Evolutionary conservation across 2,113 vertebrate species (phyloP), one percentile per base, ranked within the genome.

Genomic region (Lophotis ruficrista): DNA sequence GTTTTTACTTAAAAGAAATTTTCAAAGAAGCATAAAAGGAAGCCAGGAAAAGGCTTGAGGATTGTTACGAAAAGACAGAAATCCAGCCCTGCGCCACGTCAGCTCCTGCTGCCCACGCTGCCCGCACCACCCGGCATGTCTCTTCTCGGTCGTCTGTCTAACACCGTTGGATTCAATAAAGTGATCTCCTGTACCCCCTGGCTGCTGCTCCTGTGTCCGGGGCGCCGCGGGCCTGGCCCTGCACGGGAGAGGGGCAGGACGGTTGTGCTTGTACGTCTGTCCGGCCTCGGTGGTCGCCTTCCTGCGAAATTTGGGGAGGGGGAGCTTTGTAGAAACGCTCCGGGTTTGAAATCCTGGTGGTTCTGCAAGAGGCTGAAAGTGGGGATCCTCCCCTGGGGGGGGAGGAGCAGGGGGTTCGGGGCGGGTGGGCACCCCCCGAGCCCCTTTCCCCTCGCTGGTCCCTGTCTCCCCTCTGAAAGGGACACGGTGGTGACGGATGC

Each of bases 131-230:
- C 94, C 51, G 98, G 98, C 98, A 97, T 97, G 98, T 98, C 95
- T 97, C 92, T 95, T 97, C 97, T 97, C 91, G 87, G 93, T 97
- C 97, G 89, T 97, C 97, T 97, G 97, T 98, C 97, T 87, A 75
- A 96, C 97, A 95, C 97, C 96, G 89, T 98, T 97, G 97, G 94
- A 87, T 98, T 98, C 95, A 98, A 98, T 98, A 98, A 98, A 98
- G 97, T 97, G 97, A 97, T 97, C 96, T 98, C 97, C 98, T 98
- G 97, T 97, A 95, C 83, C 30, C 17, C 89, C 93, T 3, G 96
- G 66, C 94, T 96, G 45, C 87, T 93, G 15, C 47, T 96, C 79
- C 93, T 97, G 62, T 97, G 89, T 97, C 62, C 1, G n/a, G 61
- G 93, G 11, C 19, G 11, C 28, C 3, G 17, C 4, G n/a, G 22